Evolutionary conservation across 1,140 invertebrate species (phyloP).

Genomic region (Bicyclus anynana): DNA sequence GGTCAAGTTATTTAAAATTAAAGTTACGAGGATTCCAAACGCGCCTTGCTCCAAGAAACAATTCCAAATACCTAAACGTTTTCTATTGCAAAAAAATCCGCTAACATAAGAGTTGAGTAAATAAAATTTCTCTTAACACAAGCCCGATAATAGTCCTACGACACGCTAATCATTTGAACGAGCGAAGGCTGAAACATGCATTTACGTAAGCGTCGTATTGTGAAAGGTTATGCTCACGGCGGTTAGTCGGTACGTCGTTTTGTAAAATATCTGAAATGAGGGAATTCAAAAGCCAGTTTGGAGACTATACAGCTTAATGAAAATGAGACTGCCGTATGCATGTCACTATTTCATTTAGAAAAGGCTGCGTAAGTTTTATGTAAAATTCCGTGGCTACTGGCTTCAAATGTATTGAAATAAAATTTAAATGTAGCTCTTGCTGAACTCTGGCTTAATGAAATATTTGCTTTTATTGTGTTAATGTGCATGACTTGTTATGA

Average conservation of each 20-base stretch:
- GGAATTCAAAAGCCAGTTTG: constrained; percentile 20
- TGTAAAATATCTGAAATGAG: constrained; percentile 16
- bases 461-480: not conserved
- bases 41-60: too few relatives aligned
- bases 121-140: constrained; percentile 13
- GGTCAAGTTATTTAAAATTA: too few relatives aligned
- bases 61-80: too few relatives aligned
- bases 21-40: too few relatives aligned
- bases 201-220: constrained; percentile 24
- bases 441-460: not conserved
- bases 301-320: constrained; percentile 18
- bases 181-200: constrained; percentile 22
- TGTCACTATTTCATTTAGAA: constrained; percentile 7
- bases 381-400: not conserved
- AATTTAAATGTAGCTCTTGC: not conserved
- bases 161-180: constrained; percentile 19
- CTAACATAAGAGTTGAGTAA: constrained; percentile 2
- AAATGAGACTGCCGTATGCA: constrained; percentile 8
- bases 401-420: not conserved
- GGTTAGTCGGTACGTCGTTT: constrained; percentile 18
- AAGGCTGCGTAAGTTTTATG: not conserved
- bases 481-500: too few relatives aligned
- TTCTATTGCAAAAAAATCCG: not conserved
- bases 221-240: constrained; percentile 23
- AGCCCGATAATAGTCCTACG: constrained; percentile 15